Conservation (phyloP, 2,113 vertebrate species). For the Poicephalus gulielmi region DNA sequence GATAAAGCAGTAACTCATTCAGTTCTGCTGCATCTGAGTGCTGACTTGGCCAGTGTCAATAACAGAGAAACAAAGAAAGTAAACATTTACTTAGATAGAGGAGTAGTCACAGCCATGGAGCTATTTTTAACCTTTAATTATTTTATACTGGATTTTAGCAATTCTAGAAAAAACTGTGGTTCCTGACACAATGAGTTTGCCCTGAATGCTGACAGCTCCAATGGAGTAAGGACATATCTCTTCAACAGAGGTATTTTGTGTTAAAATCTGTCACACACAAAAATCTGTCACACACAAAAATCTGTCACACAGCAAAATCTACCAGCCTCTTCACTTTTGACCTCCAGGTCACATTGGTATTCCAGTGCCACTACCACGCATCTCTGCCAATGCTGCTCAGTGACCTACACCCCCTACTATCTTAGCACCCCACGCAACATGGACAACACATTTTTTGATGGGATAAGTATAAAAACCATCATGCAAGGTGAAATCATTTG, state of each 20-base stretch:
- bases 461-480: not conserved
- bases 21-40: not conserved
- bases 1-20: not conserved
- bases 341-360: not conserved
- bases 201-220: not conserved
- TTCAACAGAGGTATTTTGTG: not conserved
- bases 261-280: not conserved
- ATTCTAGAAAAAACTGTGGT: not conserved
- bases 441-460: not conserved
- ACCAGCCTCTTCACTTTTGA: not conserved
- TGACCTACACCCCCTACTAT: not conserved
- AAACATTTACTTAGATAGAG: conserved; percentile 2
- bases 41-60: not conserved
- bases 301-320: not conserved
- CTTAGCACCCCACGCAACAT: not conserved
- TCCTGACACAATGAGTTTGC: not conserved
- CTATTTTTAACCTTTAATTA: conserved; percentile 29
- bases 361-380: not conserved
- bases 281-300: not conserved
- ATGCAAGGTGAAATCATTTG: not conserved
- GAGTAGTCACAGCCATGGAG: not conserved
- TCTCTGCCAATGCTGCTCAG: not conserved
- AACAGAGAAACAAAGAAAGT: not conserved
- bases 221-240: not conserved
- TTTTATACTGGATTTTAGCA: not conserved